Percentiles rank a stretch among this genome's conserved stretches.
phyloP scores from a whole-genome alignment of 2,888 invertebrate genomes.

The Anodontia alba region DNA sequence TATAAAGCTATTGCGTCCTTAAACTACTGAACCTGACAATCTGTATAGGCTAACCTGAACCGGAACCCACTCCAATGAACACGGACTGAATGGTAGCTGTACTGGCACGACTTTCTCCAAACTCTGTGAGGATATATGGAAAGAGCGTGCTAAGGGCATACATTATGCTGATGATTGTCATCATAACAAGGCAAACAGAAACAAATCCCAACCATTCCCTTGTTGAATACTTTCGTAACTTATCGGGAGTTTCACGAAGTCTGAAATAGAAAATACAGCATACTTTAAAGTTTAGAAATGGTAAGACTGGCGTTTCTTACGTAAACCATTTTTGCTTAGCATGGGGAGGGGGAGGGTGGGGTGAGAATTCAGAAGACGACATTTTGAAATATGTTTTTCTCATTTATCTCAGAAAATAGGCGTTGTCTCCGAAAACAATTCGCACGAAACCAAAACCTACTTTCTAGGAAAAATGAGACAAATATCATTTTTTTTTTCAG shows the following conservation, averaged over 20 bases:
- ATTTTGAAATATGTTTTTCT: background rate
- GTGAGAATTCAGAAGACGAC: background rate
- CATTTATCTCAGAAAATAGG: no score
- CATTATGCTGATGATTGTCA: background rate
- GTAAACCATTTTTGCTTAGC: background rate
- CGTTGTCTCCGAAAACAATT: no score
- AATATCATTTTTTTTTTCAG: no score
- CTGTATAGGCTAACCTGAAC: background rate
- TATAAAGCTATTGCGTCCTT: no score
- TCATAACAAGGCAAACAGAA: background rate
- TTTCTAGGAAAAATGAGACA: no score
- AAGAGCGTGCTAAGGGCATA: background rate
- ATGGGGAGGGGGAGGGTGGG: background rate
- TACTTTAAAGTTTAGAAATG: background rate
- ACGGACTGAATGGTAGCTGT: background rate
- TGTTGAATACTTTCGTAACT: background rate
- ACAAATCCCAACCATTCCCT: background rate
- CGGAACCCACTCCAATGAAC: background rate
- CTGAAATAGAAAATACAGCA: conserved; percentile 7
- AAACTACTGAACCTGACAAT: no score
- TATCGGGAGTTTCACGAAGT: background rate
- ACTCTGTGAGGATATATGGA: background rate
- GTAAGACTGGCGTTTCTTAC: background rate
- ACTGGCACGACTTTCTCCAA: background rate
- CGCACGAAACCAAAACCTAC: no score